Evolutionary conservation across 92 coral and sea anemone species (phyloP).

Genomic region (Isaurus tuberculatus): DNA sequence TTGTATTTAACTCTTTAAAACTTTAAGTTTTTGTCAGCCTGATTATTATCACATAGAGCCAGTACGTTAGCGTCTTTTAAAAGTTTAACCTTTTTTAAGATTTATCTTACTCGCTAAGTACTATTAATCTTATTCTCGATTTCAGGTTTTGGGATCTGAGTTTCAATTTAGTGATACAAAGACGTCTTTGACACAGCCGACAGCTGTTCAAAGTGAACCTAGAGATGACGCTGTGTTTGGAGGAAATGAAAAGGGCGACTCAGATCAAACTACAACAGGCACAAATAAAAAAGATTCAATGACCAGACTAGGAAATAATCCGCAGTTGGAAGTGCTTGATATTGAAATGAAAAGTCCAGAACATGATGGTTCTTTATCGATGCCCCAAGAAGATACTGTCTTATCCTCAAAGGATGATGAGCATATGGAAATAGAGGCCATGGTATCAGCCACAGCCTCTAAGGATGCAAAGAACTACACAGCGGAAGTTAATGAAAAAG

Average conservation of each 20-base stretch:
- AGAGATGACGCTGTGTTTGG: not conserved
- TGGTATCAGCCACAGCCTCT: not conserved
- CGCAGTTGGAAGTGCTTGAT: constrained; percentile 7
- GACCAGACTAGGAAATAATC: not conserved
- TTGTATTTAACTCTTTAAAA: too few species aligned
- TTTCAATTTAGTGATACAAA: not conserved
- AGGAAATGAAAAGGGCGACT: not conserved
- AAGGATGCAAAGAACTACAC: not conserved
- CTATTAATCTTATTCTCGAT: not conserved
- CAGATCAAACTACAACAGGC: not conserved
- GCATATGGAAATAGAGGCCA: constrained; percentile 18
- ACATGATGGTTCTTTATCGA: not conserved
- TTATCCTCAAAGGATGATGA: not conserved
- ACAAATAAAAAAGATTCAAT: not conserved
- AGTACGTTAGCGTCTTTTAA: too few species aligned
- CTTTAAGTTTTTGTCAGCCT: too few species aligned
- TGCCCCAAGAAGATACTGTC: not conserved
- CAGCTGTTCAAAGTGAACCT: not conserved
- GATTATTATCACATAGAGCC: too few species aligned
- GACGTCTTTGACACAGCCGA: not conserved
- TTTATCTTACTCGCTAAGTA: not conserved
- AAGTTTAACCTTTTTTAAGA: too few species aligned
- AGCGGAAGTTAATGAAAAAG: not conserved
- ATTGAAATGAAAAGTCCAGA: constrained; percentile 32
- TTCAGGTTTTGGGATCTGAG: constrained; percentile 8